Evolutionary conservation across 1,140 invertebrate species (phyloP), one percentile per base, ranked within the genome.

Genomic region (Halyomorpha halys): DNA sequence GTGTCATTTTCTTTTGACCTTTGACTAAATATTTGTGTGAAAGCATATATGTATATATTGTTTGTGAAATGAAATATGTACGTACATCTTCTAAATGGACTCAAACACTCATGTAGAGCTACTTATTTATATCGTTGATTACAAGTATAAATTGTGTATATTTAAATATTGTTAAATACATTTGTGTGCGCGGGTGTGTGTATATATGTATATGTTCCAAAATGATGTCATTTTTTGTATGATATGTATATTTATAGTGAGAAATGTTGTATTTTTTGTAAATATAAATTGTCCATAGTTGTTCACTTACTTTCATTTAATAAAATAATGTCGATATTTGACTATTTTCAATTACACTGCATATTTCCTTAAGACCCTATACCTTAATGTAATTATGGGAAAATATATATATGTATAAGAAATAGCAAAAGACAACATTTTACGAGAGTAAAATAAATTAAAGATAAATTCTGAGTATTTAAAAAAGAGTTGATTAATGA

Each of bases 281-380:
- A 44, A 61, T 44, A 61, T 25, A 19, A 45, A 61, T 61, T 39
- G 34, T 45, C 60, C 25, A 64, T 64, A 64, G 63, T 64, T 64
- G 63, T 56, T 64, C 63, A 64, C 63, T 64, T 64, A 64, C 49
- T 64, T 64, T 63, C 23, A 23, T 63, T 63, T 64, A 64, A 64
- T 64, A 64, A 61, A 64, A 64, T 64, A 63, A 53, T 63, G 54
- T 64, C 63, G 47, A 64, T 64, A 63, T 23, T 16, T 63, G 45
- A 63, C 45, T 63, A 54, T 54, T 64, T 64, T 64, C 53, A 59
- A 64, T 56, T 49, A 49, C 5, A 49, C 16, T 21, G 47, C 3
- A 18, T 21, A 21, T 49, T 49, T 59, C 54, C 39, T 61, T 21
- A 27, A 2, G 3, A 44, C 59, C 45, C 45, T 2, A 15, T 18